These are phyloP conservation scores for Acrobasis repandana DNA, from an alignment of 2,888 invertebrate genomes.

Conservation along the genomic window DNA sequence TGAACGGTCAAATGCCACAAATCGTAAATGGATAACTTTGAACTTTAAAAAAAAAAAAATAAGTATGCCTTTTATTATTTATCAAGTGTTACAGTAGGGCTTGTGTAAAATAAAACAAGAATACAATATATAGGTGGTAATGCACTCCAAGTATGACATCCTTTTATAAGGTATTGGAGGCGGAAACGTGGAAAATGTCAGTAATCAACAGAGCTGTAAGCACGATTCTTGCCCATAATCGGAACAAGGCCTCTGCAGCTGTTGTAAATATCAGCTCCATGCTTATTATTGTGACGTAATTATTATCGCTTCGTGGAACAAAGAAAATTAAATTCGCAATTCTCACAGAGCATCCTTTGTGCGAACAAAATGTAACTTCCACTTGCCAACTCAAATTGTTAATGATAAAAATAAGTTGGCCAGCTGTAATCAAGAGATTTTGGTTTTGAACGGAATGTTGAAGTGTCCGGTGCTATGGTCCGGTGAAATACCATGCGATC, in stretches of 20 bases:
- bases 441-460: slow-evolving; percentile 51
- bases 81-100: slow-evolving; percentile 26
- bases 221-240: slow-evolving; percentile 80
- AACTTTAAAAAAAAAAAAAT: not conserved
- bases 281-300: slow-evolving; percentile 77
- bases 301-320: slow-evolving; percentile 67
- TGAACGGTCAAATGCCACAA: slow-evolving; percentile 36
- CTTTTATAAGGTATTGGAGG: slow-evolving; percentile 74
- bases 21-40: slow-evolving; percentile 26
- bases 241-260: slow-evolving; percentile 80
- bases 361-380: slow-evolving; percentile 35
- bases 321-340: slow-evolving; percentile 66
- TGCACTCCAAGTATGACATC: slow-evolving; percentile 62
- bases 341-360: slow-evolving; percentile 51
- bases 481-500: slow-evolving; percentile 63
- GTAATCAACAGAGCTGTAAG: slow-evolving; percentile 71
- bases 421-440: slow-evolving; percentile 46
- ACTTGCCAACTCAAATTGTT: slow-evolving; percentile 31
- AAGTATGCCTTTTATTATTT: not conserved
- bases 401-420: slow-evolving; percentile 37
- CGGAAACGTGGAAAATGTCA: slow-evolving; percentile 81
- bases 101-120: slow-evolving; percentile 20
- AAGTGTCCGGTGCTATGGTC: slow-evolving; percentile 60
- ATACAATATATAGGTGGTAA: slow-evolving; percentile 44
- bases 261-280: slow-evolving; percentile 76